A percentile compares a stretch with the other conserved stretches of the same genome.
phyloP scores from a whole-genome alignment of 1,140 invertebrate species.

The Chironomus striatipennis region DNA sequence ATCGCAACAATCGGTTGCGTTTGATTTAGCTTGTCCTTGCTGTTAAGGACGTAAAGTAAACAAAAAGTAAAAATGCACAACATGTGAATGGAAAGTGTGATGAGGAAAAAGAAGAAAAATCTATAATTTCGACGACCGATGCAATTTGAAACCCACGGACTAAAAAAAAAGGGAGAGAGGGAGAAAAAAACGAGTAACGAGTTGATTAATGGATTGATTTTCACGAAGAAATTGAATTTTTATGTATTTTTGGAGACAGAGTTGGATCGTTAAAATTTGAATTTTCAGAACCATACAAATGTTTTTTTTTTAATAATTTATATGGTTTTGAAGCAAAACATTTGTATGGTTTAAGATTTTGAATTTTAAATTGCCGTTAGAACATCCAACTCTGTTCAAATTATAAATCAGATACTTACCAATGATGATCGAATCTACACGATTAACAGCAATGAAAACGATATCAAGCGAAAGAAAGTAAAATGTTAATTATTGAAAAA shows the following conservation, averaged over 20 bases:
- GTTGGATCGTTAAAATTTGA: too few species aligned
- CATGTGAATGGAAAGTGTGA: slow-evolving; percentile 95
- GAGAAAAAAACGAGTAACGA: background rate
- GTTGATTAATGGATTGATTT: background rate
- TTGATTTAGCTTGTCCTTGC: slow-evolving; percentile 70
- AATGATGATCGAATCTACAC: slow-evolving; percentile 99
- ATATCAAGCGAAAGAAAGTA: background rate
- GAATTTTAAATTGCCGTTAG: too few species aligned
- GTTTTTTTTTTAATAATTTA: too few species aligned
- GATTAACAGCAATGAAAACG: slow-evolving; percentile 43
- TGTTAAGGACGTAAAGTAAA: slow-evolving; percentile 81
- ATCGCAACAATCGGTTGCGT: slow-evolving; percentile 83
- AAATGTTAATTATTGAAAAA: background rate
- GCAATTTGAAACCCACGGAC: slow-evolving; percentile 99
- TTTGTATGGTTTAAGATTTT: too few species aligned
- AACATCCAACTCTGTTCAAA: too few species aligned
- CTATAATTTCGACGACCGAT: slow-evolving; percentile 97
- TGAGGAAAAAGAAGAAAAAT: slow-evolving; percentile 97
- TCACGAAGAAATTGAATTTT: background rate
- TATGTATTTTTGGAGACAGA: background rate
- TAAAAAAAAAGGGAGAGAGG: too few species aligned
- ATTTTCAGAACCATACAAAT: too few species aligned
- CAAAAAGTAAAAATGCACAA: slow-evolving; percentile 91
- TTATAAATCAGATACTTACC: slow-evolving; percentile 36
- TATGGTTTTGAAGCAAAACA: too few species aligned